Conservation (phyloP, 2,797 vertebrate species). For the Arctocebus calabarensis region DNA sequence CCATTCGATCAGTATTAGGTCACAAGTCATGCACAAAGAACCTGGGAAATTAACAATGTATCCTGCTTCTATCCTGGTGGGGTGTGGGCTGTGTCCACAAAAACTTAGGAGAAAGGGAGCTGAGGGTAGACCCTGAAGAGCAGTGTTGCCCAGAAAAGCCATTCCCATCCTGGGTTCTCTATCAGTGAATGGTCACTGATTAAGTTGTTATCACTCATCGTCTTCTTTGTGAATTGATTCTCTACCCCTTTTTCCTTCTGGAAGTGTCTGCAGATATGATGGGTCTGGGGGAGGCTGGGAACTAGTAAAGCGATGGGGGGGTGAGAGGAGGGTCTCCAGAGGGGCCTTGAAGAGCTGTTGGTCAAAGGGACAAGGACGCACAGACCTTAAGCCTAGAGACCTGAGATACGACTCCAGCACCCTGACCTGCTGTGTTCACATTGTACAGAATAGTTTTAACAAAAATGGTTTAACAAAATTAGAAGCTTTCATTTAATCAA, state of each 20-base stretch:
- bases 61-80: too few species aligned
- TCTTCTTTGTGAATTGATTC: not conserved
- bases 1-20: not conserved
- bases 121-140: not conserved
- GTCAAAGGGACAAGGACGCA: not conserved
- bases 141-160: not conserved
- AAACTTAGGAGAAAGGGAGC: not conserved
- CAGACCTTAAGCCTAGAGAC: not conserved
- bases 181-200: not conserved
- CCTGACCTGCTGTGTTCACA: not conserved
- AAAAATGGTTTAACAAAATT: not conserved
- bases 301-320: too few species aligned
- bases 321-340: not conserved
- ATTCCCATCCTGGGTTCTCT: not conserved
- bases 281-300: not conserved
- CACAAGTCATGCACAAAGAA: not conserved
- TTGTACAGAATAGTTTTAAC: not conserved
- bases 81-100: not conserved
- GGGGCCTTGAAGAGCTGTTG: too few species aligned
- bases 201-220: not conserved
- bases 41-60: not conserved
- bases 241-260: not conserved
- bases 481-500: too few species aligned
- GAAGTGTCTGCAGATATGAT: not conserved
- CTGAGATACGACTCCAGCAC: fast-evolving